Evolutionary conservation across 2,797 vertebrate genomes (phyloP).

Genomic region (Paedocypris micromegethes): DNA sequence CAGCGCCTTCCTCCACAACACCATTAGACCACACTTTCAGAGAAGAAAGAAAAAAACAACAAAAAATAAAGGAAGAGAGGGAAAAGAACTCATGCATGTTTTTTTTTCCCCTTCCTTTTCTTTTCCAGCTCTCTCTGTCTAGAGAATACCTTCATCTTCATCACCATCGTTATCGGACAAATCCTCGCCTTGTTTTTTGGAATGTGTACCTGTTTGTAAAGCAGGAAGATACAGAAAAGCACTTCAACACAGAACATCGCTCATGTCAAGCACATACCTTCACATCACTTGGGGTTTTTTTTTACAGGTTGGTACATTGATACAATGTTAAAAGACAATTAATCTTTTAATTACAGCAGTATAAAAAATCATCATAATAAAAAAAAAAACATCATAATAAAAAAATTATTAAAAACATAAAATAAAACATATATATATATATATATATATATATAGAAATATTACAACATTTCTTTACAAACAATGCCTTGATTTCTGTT

Average conservation of each 20-base stretch:
- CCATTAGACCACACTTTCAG: constrained; percentile 34
- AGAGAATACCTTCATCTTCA: constrained; percentile 99
- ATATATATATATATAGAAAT: no score
- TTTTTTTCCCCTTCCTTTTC: constrained; percentile 68
- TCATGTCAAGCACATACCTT: constrained; percentile 50
- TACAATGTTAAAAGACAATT: no score
- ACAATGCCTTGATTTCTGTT: no score
- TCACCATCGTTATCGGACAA: constrained; percentile 99
- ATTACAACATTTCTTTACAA: no score
- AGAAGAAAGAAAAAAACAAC: constrained; percentile 16
- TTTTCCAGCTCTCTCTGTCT: background rate
- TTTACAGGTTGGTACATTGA: no score
- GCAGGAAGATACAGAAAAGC: constrained; percentile 83
- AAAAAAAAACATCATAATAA: no score
- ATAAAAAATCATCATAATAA: no score
- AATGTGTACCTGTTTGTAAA: constrained; percentile 92
- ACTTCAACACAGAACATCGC: constrained; percentile 48
- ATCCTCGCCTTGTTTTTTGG: constrained; percentile 99
- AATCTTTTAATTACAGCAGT: no score
- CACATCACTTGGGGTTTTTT: no score
- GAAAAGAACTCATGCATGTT: constrained; percentile 69
- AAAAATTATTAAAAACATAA: no score
- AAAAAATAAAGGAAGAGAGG: constrained; percentile 12
- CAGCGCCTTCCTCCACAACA: constrained; percentile 31
- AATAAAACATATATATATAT: no score